These are phyloP conservation scores for Lophura nycthemera DNA, from an alignment of 2,113 vertebrate genomes.

Conservation along the genomic window DNA sequence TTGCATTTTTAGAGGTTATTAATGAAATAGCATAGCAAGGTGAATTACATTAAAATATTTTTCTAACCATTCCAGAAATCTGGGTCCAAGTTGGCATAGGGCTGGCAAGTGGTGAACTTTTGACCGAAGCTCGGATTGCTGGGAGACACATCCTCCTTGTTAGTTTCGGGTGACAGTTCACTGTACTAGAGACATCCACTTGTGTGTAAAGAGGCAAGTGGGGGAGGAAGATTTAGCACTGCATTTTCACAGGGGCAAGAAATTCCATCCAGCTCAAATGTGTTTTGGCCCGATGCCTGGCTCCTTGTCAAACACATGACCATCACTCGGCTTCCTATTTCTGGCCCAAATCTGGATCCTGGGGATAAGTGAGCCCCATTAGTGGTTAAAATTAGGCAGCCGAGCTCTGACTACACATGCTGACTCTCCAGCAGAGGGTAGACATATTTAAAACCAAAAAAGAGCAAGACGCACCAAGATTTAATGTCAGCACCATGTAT, in stretches of 20 bases:
- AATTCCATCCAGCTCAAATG: slow-evolving; percentile 87
- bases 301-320: slow-evolving; percentile 84
- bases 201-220: slow-evolving; percentile 76
- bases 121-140: slow-evolving; percentile 79
- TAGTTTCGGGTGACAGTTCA: slow-evolving; percentile 85
- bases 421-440: slow-evolving; percentile 78
- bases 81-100: slow-evolving; percentile 77
- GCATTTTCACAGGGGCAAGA: slow-evolving; percentile 87
- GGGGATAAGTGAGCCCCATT: slow-evolving; percentile 76
- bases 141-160: slow-evolving; percentile 80
- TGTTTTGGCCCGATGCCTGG: slow-evolving; percentile 81
- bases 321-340: slow-evolving; percentile 86
- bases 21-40: slow-evolving; percentile 79
- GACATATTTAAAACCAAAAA: slow-evolving; percentile 70
- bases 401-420: slow-evolving; percentile 78
- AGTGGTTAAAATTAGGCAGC: slow-evolving; percentile 85
- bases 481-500: slow-evolving; percentile 63
- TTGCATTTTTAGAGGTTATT: slow-evolving; percentile 79
- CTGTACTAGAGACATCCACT: slow-evolving; percentile 79
- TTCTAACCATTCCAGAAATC: slow-evolving; percentile 80
- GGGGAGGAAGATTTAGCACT: slow-evolving; percentile 81
- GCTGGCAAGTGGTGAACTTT: slow-evolving; percentile 78
- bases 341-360: slow-evolving; percentile 78
- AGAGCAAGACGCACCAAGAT: slow-evolving; percentile 32
- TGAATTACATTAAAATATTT: slow-evolving; percentile 81